Evolutionary conservation across 2,797 vertebrate genomes (phyloP).

Genomic region (Karalla daura): DNA sequence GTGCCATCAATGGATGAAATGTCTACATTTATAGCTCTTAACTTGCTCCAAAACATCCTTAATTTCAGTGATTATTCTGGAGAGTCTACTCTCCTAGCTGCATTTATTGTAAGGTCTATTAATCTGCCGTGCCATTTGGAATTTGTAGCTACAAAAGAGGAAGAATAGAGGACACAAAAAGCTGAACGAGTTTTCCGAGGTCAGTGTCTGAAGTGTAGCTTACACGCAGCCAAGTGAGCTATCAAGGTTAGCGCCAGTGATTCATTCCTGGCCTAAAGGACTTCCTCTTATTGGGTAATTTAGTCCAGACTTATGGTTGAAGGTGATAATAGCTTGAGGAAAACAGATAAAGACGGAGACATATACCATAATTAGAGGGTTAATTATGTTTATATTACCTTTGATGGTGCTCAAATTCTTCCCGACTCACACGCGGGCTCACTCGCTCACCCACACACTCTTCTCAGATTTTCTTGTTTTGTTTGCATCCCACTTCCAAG

Average conservation of each 20-base stretch:
- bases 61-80: not conserved
- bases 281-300: constrained; percentile 67
- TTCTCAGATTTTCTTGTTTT: constrained; percentile 54
- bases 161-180: constrained; percentile 36
- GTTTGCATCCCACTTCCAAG: constrained; percentile 42
- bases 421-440: constrained; percentile 30
- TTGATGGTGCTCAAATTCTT: constrained; percentile 68
- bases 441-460: constrained; percentile 43
- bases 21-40: not conserved
- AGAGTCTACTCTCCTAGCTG: not conserved
- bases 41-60: not conserved
- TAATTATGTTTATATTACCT: constrained; percentile 77
- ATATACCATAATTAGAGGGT: constrained; percentile 75
- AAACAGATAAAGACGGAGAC: constrained; percentile 68
- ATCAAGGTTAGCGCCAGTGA: constrained; percentile 61
- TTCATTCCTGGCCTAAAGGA: constrained; percentile 67
- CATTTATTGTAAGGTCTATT: constrained; percentile 11
- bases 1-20: not conserved
- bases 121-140: constrained; percentile 3
- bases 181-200: constrained; percentile 50
- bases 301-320: constrained; percentile 68
- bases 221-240: constrained; percentile 53
- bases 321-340: constrained; percentile 71
- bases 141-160: constrained; percentile 27
- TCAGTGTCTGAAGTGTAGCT: constrained; percentile 59